These are phyloP conservation scores for Myotis davidii DNA, from an alignment of 2,113 vertebrate genomes.

Conservation along the genomic window DNA sequence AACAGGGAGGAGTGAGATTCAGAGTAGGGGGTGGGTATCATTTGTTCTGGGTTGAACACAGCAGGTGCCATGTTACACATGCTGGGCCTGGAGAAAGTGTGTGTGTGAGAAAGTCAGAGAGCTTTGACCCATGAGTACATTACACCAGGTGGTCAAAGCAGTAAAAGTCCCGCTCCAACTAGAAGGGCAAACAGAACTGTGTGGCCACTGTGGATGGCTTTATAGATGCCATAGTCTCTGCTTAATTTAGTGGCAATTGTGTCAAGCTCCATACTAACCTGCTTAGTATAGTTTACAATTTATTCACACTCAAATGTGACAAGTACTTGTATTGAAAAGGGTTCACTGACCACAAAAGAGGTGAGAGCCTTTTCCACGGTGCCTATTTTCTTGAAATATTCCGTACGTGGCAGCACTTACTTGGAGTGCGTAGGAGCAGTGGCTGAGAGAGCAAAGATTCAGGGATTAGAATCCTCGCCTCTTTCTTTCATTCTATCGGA, in stretches of 20 bases:
- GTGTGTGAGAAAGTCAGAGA: background rate
- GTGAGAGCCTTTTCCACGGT: background rate
- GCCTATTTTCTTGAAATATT: background rate
- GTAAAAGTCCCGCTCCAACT: background rate
- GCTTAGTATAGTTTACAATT: background rate
- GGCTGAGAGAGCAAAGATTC: background rate
- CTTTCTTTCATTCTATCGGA: background rate
- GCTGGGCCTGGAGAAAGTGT: background rate
- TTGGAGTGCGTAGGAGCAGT: background rate
- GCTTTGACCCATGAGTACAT: background rate
- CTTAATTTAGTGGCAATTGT: background rate
- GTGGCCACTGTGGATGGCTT: background rate
- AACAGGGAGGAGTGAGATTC: background rate
- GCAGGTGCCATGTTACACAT: background rate
- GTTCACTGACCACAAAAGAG: background rate
- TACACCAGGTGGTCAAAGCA: background rate
- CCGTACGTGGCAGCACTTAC: background rate
- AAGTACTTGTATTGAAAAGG: background rate
- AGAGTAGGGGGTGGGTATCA: background rate
- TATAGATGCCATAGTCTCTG: background rate
- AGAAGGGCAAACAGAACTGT: background rate
- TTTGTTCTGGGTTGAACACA: background rate
- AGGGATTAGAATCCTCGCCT: background rate
- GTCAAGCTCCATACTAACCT: conserved; percentile 18
- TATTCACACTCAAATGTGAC: background rate